phyloP scores from a whole-genome alignment of 2,888 invertebrate genomes.

The Cosmorhoe ocellata region DNA sequence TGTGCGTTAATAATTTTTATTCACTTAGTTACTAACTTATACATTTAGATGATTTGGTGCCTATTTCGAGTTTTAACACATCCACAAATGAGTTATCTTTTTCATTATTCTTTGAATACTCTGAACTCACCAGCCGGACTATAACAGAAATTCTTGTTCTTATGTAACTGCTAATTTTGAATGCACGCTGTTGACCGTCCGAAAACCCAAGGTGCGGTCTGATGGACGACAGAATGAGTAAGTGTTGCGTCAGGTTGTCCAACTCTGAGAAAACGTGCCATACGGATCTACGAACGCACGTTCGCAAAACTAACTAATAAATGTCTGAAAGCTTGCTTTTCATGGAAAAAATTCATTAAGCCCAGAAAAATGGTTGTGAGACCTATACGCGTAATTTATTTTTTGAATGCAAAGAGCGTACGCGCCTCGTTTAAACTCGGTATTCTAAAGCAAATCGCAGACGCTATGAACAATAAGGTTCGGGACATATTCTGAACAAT shows the following conservation, averaged over 20 bases:
- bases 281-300: constrained; percentile 15
- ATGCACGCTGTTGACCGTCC: constrained; percentile 44
- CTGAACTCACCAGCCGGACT: constrained; percentile 14
- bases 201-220: constrained; percentile 41
- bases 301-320: background rate
- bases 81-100: background rate
- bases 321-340: constrained; percentile 9
- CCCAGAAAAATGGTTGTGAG: constrained; percentile 14
- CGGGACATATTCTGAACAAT: constrained; percentile 81
- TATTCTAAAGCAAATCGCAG: constrained; percentile 59
- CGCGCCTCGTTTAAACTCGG: constrained; percentile 69
- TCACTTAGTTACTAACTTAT: no score
- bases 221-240: constrained; percentile 27
- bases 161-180: constrained; percentile 41
- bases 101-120: constrained; percentile 3
- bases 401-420: constrained; percentile 63
- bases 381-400: constrained; percentile 33
- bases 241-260: constrained; percentile 34
- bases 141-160: constrained; percentile 28
- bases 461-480: constrained; percentile 68
- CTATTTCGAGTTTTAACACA: constrained; percentile 1
- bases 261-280: constrained; percentile 17
- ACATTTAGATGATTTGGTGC: background rate
- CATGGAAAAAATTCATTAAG: constrained; percentile 10
- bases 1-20: no score